A percentile compares a stretch with the other conserved stretches of the same genome.
Conservation (phyloP, 1,140 invertebrate genomes). For the Hylaeus volcanicus region DNA sequence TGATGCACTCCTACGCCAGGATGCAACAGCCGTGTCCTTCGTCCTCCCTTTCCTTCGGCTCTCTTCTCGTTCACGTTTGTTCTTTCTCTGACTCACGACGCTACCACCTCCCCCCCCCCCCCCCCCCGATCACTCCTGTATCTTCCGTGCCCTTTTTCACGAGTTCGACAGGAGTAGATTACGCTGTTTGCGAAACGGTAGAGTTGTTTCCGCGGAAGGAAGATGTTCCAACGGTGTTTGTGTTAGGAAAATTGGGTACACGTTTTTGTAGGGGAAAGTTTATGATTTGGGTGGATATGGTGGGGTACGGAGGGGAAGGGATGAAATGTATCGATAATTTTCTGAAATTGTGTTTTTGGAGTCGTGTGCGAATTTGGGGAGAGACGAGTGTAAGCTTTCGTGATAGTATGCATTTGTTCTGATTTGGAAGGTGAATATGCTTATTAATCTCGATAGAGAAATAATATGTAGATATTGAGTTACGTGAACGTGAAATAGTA, state of each 20-base stretch:
- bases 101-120: no score
- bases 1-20: constrained; percentile 46
- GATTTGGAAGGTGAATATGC: no score
- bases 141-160: not conserved
- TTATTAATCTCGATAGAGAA: no score
- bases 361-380: no score
- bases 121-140: not conserved
- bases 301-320: no score
- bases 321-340: no score
- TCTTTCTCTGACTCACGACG: no score
- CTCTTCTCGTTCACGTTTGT: not conserved
- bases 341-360: no score
- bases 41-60: constrained; percentile 15
- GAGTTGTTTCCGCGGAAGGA: not conserved
- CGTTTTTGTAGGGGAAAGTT: not conserved
- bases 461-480: no score
- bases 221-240: not conserved
- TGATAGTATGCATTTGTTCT: no score
- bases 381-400: no score
- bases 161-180: constrained; percentile 10
- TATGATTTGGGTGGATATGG: not conserved
- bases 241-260: not conserved
- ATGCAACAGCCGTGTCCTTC: constrained; percentile 53
- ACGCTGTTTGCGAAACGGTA: constrained; percentile 10
- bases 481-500: no score